Percentiles rank a stretch among this genome's conserved stretches.
These are phyloP conservation scores for Malurus cyaneus DNA, from an alignment of 2,113 vertebrate species.

Conservation along the genomic window DNA sequence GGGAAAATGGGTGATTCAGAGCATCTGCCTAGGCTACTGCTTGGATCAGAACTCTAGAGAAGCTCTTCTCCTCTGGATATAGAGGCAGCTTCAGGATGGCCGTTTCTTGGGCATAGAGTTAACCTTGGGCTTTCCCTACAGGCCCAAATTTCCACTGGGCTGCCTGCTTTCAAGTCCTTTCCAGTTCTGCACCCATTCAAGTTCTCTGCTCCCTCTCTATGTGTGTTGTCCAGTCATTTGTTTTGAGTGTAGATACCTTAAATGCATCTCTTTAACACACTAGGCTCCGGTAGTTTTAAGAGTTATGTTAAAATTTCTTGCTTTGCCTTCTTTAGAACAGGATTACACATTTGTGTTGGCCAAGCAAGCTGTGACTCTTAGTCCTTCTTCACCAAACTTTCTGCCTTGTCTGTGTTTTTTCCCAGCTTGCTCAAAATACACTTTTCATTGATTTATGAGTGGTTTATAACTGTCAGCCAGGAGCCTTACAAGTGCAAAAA, in stretches of 20 bases:
- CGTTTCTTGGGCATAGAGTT: neutral
- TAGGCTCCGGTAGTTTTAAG: neutral
- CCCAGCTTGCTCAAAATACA: neutral
- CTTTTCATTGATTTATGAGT: neutral
- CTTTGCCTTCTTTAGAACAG: neutral
- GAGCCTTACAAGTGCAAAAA: neutral
- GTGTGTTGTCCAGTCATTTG: neutral
- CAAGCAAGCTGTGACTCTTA: neutral
- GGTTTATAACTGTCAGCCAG: neutral
- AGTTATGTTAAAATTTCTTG: neutral
- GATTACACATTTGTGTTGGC: neutral
- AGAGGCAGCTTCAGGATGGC: neutral
- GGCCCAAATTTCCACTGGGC: neutral
- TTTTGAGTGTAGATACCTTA: neutral
- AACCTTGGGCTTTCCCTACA: neutral
- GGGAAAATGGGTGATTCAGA: neutral
- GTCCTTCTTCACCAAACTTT: neutral
- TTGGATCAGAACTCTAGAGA: neutral
- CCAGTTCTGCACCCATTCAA: neutral
- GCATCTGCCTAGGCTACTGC: neutral
- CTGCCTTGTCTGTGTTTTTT: neutral
- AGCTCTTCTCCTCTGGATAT: neutral
- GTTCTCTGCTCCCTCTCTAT: neutral
- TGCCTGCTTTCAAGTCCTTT: neutral
- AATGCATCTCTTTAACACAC: neutral